A percentile compares a stretch with the other conserved stretches of the same genome.
Conservation (phyloP, 2,113 vertebrate species). For the Pitta sordida region DNA sequence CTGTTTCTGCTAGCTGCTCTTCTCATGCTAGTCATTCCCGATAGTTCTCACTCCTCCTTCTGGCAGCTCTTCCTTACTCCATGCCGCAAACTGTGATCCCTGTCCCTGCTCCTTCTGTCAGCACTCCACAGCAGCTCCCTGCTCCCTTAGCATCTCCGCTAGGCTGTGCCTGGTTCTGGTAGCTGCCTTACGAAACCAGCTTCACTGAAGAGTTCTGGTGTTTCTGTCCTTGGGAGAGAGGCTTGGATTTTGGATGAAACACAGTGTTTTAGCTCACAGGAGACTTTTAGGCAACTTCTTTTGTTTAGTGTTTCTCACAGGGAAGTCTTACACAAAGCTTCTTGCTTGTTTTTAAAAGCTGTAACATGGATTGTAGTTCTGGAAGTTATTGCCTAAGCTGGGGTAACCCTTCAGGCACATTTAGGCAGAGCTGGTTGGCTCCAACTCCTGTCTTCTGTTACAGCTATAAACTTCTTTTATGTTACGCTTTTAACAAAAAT, state of each 20-base stretch:
- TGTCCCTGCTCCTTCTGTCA: rapidly evolving
- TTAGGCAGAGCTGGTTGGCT: constrained; percentile 26
- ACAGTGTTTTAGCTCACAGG: not conserved
- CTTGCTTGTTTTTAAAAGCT: constrained; percentile 22
- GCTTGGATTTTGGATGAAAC: not conserved
- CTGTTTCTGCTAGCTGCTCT: not conserved
- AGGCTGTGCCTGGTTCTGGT: not conserved
- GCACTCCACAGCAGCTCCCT: not conserved
- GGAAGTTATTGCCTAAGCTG: constrained; percentile 34
- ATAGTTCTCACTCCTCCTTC: not conserved
- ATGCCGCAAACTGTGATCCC: not conserved
- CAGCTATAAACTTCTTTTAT: constrained; percentile 48
- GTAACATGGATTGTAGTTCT: constrained; percentile 22
- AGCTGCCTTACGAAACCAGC: not conserved
- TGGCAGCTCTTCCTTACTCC: not conserved
- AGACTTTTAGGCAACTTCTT: constrained; percentile 2
- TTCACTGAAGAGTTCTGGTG: not conserved
- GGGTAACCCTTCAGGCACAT: constrained; percentile 39
- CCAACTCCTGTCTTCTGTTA: constrained; percentile 8
- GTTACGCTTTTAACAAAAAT: not conserved
- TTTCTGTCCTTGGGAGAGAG: not conserved
- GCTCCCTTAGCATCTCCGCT: not conserved
- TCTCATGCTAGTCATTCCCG: not conserved
- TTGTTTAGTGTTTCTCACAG: constrained; percentile 10
- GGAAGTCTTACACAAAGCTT: not conserved